Conservation (phyloP, 92 coral and sea anemone species). For the Umimayanthus kanabou region DNA sequence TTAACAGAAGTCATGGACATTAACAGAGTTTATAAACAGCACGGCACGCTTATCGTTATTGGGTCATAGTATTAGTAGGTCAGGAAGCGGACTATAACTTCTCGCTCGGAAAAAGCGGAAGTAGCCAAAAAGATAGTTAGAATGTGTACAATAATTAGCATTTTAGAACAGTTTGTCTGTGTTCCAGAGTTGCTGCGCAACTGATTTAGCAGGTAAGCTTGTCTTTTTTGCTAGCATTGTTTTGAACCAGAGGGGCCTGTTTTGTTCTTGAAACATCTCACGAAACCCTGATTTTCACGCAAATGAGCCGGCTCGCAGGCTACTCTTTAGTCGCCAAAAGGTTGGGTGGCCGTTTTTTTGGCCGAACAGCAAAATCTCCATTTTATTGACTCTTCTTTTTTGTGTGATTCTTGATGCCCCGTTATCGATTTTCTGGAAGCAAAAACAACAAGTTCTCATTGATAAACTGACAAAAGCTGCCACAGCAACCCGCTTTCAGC, state of each 20-base stretch:
- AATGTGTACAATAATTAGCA: not conserved
- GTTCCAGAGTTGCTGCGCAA: not conserved
- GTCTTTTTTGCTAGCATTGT: not conserved
- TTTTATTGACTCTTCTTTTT: not conserved
- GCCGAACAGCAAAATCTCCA: not conserved
- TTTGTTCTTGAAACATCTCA: not conserved
- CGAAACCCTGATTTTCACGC: not conserved
- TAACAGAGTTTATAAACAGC: not conserved
- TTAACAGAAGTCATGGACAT: not conserved
- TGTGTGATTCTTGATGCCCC: not conserved
- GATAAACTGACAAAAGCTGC: too few relatives aligned
- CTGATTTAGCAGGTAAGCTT: not conserved
- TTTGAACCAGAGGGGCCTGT: too few relatives aligned
- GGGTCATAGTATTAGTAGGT: not conserved
- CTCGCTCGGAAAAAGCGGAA: constrained; percentile 9
- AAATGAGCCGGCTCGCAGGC: too few relatives aligned
- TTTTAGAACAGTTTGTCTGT: not conserved
- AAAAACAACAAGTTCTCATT: too few relatives aligned
- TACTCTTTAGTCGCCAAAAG: not conserved
- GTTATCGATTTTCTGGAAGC: too few relatives aligned
- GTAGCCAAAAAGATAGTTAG: not conserved
- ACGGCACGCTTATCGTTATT: not conserved
- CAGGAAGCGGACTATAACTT: not conserved
- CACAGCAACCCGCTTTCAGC: too few relatives aligned
- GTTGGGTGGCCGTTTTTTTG: not conserved